Evolutionary conservation across 2,797 vertebrate species (phyloP).

Genomic region (Vipera latastei): DNA sequence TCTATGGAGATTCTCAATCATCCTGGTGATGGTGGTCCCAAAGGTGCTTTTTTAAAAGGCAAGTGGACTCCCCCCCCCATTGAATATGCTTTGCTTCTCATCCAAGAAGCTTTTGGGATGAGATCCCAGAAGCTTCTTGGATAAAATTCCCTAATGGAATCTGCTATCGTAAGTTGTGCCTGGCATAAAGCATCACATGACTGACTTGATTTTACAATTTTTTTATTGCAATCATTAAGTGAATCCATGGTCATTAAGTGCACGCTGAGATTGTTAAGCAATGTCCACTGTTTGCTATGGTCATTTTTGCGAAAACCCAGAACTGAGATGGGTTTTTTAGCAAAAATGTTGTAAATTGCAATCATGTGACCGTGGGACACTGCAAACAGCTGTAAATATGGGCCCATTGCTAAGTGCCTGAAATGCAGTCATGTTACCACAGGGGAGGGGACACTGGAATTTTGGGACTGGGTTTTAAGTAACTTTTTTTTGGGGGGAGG

Average conservation of each 20-base stretch:
- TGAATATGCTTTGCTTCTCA: too few species aligned
- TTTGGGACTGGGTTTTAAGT: not conserved
- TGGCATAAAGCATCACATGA: not conserved
- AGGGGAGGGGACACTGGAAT: not conserved
- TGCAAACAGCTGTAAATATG: not conserved
- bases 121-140: too few species aligned
- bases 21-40: too few species aligned
- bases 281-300: not conserved
- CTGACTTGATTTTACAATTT: not conserved
- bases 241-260: not conserved
- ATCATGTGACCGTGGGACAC: not conserved
- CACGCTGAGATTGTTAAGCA: not conserved
- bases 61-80: too few species aligned
- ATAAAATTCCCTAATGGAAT: not conserved
- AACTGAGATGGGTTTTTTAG: not conserved
- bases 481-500: too few species aligned
- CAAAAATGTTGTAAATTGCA: not conserved
- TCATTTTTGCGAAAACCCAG: not conserved
- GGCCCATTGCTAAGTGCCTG: not conserved
- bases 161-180: not conserved
- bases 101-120: too few species aligned
- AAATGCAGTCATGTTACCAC: not conserved
- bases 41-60: too few species aligned
- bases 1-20: too few species aligned
- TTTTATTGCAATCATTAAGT: not conserved